Evolutionary conservation across 2,797 vertebrate species (phyloP).

Genomic region (Sphenodon punctatus): DNA sequence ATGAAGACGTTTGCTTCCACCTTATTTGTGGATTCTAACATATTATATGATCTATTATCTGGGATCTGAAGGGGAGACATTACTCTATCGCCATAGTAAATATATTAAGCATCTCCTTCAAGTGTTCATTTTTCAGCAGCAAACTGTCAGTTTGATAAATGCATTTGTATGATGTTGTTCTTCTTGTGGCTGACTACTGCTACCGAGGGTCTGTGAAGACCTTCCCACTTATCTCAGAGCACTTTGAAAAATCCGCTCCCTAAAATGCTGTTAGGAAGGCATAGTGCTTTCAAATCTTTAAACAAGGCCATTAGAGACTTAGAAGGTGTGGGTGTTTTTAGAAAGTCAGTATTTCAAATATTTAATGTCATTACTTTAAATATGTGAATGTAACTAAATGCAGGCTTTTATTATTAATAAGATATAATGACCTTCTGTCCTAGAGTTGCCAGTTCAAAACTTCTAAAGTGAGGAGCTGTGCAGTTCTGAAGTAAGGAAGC

Average conservation of each 20-base stretch:
- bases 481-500: not conserved
- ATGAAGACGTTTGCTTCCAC: conserved; percentile 1
- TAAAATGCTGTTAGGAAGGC: not conserved
- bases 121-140: conserved; percentile 30
- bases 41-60: conserved; percentile 2
- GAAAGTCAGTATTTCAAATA: not conserved
- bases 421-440: not conserved
- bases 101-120: conserved; percentile 10
- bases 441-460: not conserved
- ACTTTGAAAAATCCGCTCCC: not conserved
- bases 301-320: not conserved
- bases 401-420: not conserved
- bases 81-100: not conserved
- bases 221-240: not conserved
- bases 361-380: not conserved
- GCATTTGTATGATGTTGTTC: not conserved
- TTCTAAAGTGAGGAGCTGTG: not conserved
- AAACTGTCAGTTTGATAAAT: conserved; percentile 6
- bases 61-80: not conserved
- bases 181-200: not conserved
- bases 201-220: not conserved
- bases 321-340: not conserved
- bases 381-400: not conserved
- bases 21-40: not conserved
- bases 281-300: not conserved